Evolutionary conservation across 2,888 invertebrate species (phyloP).

Genomic region (Lasioglossum zephyrum): DNA sequence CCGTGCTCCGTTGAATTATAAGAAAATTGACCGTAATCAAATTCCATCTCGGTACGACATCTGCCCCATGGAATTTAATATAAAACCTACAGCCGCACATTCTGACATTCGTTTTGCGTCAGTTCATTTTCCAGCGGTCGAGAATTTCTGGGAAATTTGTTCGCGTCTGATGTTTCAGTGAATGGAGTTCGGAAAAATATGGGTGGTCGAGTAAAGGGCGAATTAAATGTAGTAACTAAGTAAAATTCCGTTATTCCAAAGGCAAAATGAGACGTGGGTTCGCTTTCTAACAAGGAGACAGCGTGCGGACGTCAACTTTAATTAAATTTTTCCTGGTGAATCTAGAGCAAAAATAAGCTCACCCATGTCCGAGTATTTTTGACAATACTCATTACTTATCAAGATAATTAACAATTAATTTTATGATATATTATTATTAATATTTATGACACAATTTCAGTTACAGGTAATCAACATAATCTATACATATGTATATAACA

Average conservation of each 20-base stretch:
- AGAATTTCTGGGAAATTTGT: constrained; percentile 2
- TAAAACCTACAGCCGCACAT: not conserved
- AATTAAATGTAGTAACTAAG: constrained; percentile 1
- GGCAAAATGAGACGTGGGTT: not conserved
- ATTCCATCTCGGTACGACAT: constrained; percentile 21
- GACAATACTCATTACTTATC: too few relatives aligned
- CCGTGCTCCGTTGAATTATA: constrained; percentile 15
- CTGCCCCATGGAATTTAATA: not conserved
- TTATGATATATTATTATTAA: too few relatives aligned
- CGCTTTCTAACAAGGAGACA: too few relatives aligned
- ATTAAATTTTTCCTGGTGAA: too few relatives aligned
- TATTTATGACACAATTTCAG: too few relatives aligned
- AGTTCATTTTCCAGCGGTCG: constrained; percentile 8
- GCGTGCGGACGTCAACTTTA: too few relatives aligned
- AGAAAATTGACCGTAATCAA: constrained; percentile 27
- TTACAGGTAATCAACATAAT: too few relatives aligned
- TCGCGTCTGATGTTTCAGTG: not conserved
- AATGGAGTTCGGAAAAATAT: not conserved
- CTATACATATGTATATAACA: too few relatives aligned
- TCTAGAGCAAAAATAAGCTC: too few relatives aligned
- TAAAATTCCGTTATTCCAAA: not conserved
- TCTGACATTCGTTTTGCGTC: not conserved
- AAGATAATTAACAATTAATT: too few relatives aligned
- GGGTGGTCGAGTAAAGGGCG: constrained; percentile 13
- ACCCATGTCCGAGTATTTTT: too few relatives aligned